Evolutionary conservation across 2,888 invertebrate genomes (phyloP).

Genomic region (Dromius quadrimaculatus): DNA sequence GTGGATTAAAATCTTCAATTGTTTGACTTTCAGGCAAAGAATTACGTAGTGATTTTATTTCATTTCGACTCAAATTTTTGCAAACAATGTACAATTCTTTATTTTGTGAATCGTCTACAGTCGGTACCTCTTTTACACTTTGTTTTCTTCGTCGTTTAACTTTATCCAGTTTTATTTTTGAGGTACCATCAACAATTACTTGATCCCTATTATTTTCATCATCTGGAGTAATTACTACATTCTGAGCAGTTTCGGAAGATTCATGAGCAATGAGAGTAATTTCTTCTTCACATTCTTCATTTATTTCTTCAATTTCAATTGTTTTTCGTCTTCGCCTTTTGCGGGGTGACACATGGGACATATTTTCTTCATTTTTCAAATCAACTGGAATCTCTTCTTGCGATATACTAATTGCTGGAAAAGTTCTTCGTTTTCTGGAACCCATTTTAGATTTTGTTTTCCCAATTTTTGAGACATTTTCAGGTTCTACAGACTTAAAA

Average conservation of each 20-base stretch:
- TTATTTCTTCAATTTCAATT: not conserved
- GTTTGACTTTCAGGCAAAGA: not conserved
- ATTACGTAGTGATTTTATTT: not conserved
- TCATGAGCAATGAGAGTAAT: not conserved
- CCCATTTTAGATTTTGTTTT: not conserved
- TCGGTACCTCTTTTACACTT: slow-evolving; percentile 5
- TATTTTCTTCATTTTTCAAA: slow-evolving; percentile 11
- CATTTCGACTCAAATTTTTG: slow-evolving; percentile 3
- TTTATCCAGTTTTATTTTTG: not conserved
- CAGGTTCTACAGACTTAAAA: not conserved
- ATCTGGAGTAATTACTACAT: not conserved
- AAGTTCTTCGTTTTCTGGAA: not conserved
- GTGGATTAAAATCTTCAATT: no score
- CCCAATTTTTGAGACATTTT: not conserved
- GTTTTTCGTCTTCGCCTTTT: slow-evolving; percentile 15
- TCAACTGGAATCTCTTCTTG: not conserved
- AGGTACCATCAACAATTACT: no score
- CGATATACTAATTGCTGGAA: not conserved
- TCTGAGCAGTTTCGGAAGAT: not conserved
- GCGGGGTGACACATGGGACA: not conserved
- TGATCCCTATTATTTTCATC: not conserved
- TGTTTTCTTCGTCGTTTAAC: slow-evolving; percentile 24
- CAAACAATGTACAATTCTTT: slow-evolving; percentile 11
- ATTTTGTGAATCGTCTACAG: not conserved
- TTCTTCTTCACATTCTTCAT: not conserved